phyloP scores from a whole-genome alignment of 2,797 vertebrate genomes.

The Agapornis canus region DNA sequence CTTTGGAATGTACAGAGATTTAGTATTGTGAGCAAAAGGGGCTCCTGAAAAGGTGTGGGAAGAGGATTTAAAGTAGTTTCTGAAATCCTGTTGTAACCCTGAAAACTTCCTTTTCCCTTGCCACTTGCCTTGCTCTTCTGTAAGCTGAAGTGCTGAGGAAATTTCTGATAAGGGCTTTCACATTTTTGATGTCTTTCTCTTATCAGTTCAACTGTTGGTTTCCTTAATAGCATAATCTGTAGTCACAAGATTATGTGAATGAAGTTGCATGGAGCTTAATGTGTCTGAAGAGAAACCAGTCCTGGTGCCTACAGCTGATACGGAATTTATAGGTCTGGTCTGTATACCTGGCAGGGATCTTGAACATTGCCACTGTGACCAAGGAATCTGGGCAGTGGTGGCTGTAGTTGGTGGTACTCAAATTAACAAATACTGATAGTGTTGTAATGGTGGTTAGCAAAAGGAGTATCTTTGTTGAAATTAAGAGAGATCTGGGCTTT shows the following conservation, averaged over 20 bases:
- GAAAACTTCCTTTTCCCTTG: neutral
- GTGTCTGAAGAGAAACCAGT: neutral
- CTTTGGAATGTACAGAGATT: neutral
- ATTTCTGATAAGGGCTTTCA: neutral
- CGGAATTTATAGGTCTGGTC: fast-evolving
- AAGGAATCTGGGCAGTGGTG: fast-evolving
- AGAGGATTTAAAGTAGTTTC: neutral
- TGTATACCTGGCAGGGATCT: fast-evolving
- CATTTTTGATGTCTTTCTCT: neutral
- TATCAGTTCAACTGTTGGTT: neutral
- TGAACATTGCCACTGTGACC: fast-evolving
- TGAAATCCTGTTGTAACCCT: neutral
- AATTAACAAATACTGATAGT: fast-evolving
- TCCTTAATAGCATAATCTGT: fast-evolving
- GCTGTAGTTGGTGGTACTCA: no score
- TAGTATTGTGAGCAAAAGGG: neutral
- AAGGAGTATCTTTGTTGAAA: neutral
- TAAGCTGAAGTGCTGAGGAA: neutral
- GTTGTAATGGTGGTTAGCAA: neutral
- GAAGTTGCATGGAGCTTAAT: neutral
- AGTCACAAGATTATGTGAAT: neutral
- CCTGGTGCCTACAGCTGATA: fast-evolving
- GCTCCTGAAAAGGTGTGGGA: neutral
- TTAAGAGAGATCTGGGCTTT: fast-evolving
- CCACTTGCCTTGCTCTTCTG: neutral